These are phyloP conservation scores for Myotis daubentonii DNA, from an alignment of 2,797 vertebrate species.

Conservation along the genomic window DNA sequence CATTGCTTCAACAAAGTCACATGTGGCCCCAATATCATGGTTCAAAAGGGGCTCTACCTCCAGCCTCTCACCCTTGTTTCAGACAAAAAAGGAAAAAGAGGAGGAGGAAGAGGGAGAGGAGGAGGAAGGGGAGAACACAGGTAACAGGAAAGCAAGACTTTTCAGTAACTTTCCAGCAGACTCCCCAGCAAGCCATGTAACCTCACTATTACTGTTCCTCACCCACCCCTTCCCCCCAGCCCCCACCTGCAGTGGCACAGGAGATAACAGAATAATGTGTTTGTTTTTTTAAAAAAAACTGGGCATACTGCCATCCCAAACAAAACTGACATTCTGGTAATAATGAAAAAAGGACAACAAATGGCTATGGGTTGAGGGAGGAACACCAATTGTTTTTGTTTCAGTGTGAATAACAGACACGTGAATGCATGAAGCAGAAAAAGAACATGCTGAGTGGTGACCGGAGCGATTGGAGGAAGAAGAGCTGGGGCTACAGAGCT, in stretches of 20 bases:
- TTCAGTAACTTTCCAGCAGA: neutral
- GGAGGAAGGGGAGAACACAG: neutral
- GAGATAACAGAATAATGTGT: neutral
- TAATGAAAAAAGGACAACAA: neutral
- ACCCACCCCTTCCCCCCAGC: neutral
- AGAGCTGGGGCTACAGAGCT: neutral
- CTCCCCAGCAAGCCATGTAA: neutral
- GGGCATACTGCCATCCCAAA: neutral
- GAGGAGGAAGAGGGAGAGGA: neutral
- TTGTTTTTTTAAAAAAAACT: neutral
- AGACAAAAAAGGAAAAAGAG: neutral
- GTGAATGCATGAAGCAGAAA: neutral
- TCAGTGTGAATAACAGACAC: neutral
- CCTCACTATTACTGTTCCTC: neutral
- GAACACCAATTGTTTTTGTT: neutral
- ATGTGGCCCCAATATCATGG: neutral
- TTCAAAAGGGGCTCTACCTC: neutral
- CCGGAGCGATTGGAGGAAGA: neutral
- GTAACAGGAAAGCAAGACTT: neutral
- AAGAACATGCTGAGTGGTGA: neutral
- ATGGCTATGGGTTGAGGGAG: neutral
- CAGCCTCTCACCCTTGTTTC: neutral
- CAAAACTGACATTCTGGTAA: slow-evolving; percentile 23
- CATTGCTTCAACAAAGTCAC: neutral
- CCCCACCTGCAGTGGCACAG: neutral